Percentiles rank a stretch among this genome's conserved stretches.
These are phyloP conservation scores for Enoplosus armatus DNA, from an alignment of 2,797 vertebrate genomes.

Conservation along the genomic window DNA sequence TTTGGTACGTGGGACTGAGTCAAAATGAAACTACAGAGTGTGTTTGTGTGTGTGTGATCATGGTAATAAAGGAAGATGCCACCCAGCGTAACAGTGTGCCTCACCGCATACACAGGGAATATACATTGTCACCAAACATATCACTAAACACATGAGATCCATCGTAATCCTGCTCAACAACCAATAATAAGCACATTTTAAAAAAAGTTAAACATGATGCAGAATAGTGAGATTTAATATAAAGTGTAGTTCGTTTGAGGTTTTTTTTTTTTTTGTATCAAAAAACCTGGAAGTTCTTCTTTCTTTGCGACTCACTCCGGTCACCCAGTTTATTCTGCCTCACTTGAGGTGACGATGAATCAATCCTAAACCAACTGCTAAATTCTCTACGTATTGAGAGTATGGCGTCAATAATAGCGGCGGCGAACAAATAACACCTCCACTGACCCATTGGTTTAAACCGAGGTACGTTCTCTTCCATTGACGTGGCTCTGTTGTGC, in stretches of 20 bases:
- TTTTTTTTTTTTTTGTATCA: neutral
- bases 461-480: neutral
- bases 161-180: neutral
- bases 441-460: neutral
- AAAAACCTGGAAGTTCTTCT: neutral
- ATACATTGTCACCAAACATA: neutral
- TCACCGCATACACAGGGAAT: neutral
- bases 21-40: neutral
- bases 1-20: neutral
- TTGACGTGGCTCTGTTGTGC: slow-evolving; percentile 2
- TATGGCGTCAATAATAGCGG: neutral
- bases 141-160: neutral
- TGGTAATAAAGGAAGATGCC: neutral
- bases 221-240: neutral
- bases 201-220: neutral
- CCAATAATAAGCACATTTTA: neutral
- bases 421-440: slow-evolving; percentile 3
- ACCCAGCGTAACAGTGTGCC: neutral
- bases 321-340: neutral
- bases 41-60: neutral
- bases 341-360: neutral
- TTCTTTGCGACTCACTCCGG: neutral
- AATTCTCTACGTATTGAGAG: neutral
- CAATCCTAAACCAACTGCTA: neutral
- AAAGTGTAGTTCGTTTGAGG: too few species aligned